These are phyloP conservation scores for Ia io DNA, from an alignment of 2,113 vertebrate genomes.

Conservation along the genomic window DNA sequence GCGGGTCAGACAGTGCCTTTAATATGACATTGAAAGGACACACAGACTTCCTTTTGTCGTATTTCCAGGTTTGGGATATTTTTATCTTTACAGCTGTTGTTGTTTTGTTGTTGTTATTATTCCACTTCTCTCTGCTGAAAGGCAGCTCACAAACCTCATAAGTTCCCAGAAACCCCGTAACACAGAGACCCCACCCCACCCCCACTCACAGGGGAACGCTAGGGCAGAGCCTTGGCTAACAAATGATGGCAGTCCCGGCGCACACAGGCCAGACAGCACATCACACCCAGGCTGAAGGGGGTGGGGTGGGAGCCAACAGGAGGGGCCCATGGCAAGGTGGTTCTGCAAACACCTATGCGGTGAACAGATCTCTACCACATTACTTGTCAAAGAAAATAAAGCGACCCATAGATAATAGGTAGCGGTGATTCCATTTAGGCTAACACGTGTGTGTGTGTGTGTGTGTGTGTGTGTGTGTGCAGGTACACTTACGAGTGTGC, in stretches of 20 bases:
- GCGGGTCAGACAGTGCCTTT: not conserved
- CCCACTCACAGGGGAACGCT: not conserved
- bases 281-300: not conserved
- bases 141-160: not conserved
- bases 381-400: not conserved
- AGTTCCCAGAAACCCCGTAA: not conserved
- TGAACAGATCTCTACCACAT: not conserved
- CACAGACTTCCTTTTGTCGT: not conserved
- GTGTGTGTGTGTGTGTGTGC: not conserved
- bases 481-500: not conserved
- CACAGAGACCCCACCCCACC: not conserved
- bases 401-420: not conserved
- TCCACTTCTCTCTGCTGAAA: not conserved
- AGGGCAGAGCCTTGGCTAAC: not conserved
- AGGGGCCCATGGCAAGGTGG: fast-evolving
- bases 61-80: not conserved
- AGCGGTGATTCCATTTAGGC: not conserved
- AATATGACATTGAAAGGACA: not conserved
- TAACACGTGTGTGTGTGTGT: too few relatives aligned
- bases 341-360: not conserved
- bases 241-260: fast-evolving
- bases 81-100: not conserved
- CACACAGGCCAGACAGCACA: not conserved
- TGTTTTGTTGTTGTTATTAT: not conserved
- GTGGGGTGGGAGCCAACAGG: not conserved